A percentile compares a stretch with the other conserved stretches of the same genome.
Evolutionary conservation across 2,113 vertebrate species (phyloP).

Genomic region (Phyllostomus discolor): DNA sequence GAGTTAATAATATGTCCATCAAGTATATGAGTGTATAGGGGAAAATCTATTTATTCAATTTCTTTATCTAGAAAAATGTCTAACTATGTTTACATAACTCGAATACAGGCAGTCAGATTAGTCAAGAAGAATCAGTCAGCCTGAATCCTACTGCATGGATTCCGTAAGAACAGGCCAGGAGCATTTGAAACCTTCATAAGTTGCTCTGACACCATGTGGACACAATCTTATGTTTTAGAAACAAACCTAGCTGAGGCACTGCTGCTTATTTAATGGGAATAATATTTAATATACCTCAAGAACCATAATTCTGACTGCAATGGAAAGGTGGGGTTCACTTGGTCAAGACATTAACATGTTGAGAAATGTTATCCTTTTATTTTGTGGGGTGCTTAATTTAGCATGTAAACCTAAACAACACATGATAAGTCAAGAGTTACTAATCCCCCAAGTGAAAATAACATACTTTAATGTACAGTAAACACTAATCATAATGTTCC

Average conservation of each 20-base stretch:
- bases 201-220: background rate
- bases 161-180: background rate
- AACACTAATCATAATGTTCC: background rate
- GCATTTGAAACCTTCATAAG: background rate
- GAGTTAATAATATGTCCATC: background rate
- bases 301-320: background rate
- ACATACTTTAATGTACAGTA: background rate
- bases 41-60: background rate
- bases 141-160: background rate
- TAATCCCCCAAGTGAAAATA: background rate
- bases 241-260: background rate
- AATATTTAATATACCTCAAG: background rate
- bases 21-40: background rate
- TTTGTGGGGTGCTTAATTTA: background rate
- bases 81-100: background rate
- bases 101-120: background rate
- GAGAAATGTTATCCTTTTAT: background rate
- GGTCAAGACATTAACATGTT: background rate
- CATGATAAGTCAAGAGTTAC: background rate
- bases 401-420: background rate
- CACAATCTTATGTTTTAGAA: background rate
- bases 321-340: background rate
- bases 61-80: background rate
- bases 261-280: background rate
- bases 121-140: background rate